Base-by-base conservation (phyloP, 1,140 invertebrate genomes). In the Temnothorax nylanderi region DNA sequence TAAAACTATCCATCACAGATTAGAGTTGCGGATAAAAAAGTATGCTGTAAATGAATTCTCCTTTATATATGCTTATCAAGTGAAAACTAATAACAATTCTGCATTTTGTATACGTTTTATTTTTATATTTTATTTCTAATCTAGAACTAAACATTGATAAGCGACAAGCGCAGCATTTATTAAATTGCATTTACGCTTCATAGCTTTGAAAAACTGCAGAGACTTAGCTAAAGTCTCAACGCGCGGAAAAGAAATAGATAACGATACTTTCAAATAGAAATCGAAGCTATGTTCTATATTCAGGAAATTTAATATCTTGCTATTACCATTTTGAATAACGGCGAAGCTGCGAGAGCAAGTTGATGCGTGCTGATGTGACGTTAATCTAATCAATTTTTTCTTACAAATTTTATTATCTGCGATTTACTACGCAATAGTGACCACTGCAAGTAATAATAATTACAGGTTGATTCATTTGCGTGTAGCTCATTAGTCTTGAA, bases 381-480 rank as follows among this genome's bases (percentile, higher is more conserved):
- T 56, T n/a, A 71, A 47, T 82, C 41, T 37, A 81, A 56, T 26
- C 26, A 4, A 11, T 44, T 71, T 60, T 44, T 72, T 74, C 37
- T 44, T 41, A n/a, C 16, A 37, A n/a, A 56, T 32, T 81, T 71
- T 71, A 71, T 81, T 58, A 58, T 21, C 34, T 16, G 7, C 67
- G 11, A 82, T 74, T 44, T 34, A 58, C 4, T 21, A 13, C n/a
- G 41, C 21, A 44, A 44, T 16, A 21, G 10, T 16, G 18, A 64
- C 21, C 21, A 13, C 16, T 69, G 26, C 21, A 3, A 47, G 34
- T 74, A 60, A 58, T 47, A 74, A 82, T 74, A 72, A 82, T 58
- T 47, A 82, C 41, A 26, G 6, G 34, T 18, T 32, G 72, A 81
- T 81, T 54, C 34, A 60, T 71, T 18, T 21, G 26, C 51, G 67